Base-by-base conservation (phyloP, 2,888 invertebrate genomes). In the Tetheella fluctuosa region DNA sequence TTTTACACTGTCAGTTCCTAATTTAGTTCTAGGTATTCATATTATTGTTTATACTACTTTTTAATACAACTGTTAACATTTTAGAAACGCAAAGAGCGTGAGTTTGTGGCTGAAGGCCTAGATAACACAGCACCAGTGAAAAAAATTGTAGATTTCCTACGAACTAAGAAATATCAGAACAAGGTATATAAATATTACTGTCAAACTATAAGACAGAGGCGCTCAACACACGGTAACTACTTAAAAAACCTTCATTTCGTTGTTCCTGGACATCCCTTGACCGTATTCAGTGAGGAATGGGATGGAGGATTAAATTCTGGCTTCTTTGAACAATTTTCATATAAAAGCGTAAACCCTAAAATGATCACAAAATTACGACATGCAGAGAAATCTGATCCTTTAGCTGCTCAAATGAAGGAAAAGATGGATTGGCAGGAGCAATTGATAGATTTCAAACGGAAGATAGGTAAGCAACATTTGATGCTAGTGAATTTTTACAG, bases 311-410 rank as follows among this genome's bases (percentile, higher is more conserved):
- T 91, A 0, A 77, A 77, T 15, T 64, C 80, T 0, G 82, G 84
- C 13, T 91, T 84, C 62, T 92, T 90, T 73, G 88, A 92, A 69
- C 73, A 74, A 34, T 86, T 92, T 62, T 67, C 81, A 12, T 85
- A 89, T 63, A 89, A 80, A 67, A 85, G 88, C 68, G 69, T 85
- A 17, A 69, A 81, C 53, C 92, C 93, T 1, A 86, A 84, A 68
- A 81, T 89, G 52, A 80, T 92, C 59, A 79, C 86, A 12, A 64
- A 63, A 10, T 65, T 88, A 23, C 65, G 62, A 1, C 76, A 88
- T 68, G 66, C 80, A 12, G 76, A 73, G 6, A 78, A 71, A 63
- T 62, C 69, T 61, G 93, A 93, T 74, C 90, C 91, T 23, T 74
- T 90, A 0, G 80, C 87, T 12, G 79, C 79, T 25, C 65, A 74